These are phyloP conservation scores for Drosophila pseudotalamancana DNA, from an alignment of 2,888 invertebrate genomes.

Conservation along the genomic window DNA sequence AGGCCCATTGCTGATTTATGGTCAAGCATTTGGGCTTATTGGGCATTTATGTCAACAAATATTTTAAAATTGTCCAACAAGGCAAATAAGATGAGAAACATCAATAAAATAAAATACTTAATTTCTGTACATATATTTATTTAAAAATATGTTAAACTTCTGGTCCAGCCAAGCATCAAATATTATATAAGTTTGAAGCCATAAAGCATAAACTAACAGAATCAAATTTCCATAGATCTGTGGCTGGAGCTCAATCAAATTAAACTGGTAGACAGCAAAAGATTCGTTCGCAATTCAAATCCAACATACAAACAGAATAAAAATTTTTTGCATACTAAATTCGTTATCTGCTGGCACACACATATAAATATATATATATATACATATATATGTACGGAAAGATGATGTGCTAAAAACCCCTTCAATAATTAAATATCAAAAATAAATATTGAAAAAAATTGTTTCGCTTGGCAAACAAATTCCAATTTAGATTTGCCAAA, in stretches of 20 bases:
- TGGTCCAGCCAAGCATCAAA: not conserved
- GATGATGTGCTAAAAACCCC: slow-evolving; percentile 25
- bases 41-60: slow-evolving; percentile 67
- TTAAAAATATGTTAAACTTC: not conserved
- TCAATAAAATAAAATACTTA: not conserved
- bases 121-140: not conserved
- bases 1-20: slow-evolving; percentile 58
- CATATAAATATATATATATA: too few species aligned
- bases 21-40: slow-evolving; percentile 52
- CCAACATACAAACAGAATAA: slow-evolving; percentile 32
- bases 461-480: slow-evolving; percentile 35
- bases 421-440: slow-evolving; percentile 55
- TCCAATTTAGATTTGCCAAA: slow-evolving; percentile 54
- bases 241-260: slow-evolving; percentile 53
- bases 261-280: slow-evolving; percentile 7
- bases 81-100: too few species aligned
- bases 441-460: slow-evolving; percentile 31
- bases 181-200: not conserved
- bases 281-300: slow-evolving; percentile 10
- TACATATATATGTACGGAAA: too few species aligned
- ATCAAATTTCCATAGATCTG: slow-evolving; percentile 14
- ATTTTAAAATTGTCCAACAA: slow-evolving; percentile 39
- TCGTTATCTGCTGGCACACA: slow-evolving; percentile 42
- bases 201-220: slow-evolving; percentile 6
- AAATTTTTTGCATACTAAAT: slow-evolving; percentile 48